phyloP scores from a whole-genome alignment of 1,140 invertebrate genomes.

The Ridgeia piscesae region DNA sequence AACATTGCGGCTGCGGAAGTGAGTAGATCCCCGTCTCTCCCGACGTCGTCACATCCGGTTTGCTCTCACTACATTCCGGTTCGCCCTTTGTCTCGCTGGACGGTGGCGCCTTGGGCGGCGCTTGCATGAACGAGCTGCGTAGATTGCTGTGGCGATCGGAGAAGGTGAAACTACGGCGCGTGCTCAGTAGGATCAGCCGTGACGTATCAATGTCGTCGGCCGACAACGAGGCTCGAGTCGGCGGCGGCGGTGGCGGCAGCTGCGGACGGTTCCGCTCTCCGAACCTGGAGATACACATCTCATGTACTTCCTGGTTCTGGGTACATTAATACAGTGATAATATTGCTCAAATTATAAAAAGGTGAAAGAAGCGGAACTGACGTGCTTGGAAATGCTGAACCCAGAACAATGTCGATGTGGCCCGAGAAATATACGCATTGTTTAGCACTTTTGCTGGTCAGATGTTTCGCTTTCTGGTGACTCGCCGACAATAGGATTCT shows the following conservation, averaged over 20 bases:
- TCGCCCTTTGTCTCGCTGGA: not conserved
- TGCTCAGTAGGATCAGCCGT: not conserved
- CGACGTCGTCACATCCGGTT: conserved; percentile 10
- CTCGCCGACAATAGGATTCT: too few species aligned
- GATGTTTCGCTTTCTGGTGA: too few species aligned
- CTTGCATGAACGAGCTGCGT: conserved; percentile 18
- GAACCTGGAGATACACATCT: not conserved
- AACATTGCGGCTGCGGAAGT: conserved; percentile 21
- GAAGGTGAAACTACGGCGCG: not conserved
- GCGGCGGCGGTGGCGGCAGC: not conserved
- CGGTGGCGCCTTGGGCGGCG: not conserved
- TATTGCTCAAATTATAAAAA: too few species aligned
- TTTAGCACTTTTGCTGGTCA: too few species aligned
- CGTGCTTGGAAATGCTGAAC: too few species aligned
- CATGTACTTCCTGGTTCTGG: too few species aligned
- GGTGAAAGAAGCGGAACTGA: too few species aligned
- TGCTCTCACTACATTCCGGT: not conserved
- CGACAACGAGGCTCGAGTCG: not conserved
- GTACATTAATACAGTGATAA: too few species aligned
- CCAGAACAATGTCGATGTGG: too few species aligned
- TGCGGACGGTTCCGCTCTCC: not conserved
- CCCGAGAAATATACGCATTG: too few species aligned
- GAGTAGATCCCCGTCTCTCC: conserved; percentile 16
- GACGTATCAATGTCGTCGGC: not conserved
- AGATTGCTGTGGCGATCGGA: not conserved